Base-by-base conservation (phyloP, 92 coral and sea anemone species). In the Desmophyllum pertusum region DNA sequence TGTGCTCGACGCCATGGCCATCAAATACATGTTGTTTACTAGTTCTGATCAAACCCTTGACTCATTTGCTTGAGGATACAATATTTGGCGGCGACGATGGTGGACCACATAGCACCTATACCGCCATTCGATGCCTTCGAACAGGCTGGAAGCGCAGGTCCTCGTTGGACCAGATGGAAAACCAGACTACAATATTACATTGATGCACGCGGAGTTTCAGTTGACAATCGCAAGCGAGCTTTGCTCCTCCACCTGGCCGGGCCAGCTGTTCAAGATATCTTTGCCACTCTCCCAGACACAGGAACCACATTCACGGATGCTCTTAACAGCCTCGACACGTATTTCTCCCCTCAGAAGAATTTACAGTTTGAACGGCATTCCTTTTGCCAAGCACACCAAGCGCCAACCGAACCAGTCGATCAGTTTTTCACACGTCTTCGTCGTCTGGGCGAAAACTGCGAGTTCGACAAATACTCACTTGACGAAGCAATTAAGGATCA, bases 251-350 rank as follows among this genome's bases (percentile, higher is more conserved):
- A 87, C 66, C 84, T 81, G 62, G 85, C 80, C 10, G 86, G 91
- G 21, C 85, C 83, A 46, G 66, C 62, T 29, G 93, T 90, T 27
- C 80, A 82, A 67, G 88, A 86, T 19, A 90, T 78, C 71, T 86
- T 81, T 63, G 67, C 63, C 43, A 81, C 85, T 1, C 38, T 81
- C 1, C 17, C 48, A 1, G 85, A 84, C 66, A 84, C 88, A 18
- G 83, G 63, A 0, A 74, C 61, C 21, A 27, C 64, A 3, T 75
- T 31, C 35, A 13, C 36, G 23, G 75, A 70, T 5, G 75, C 75
- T 4, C 75, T 70, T 39, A n/a, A 0, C 11, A 14, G n/a, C 2
- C 75, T 70, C 31, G 19, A 42, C 23, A 36, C 75, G 52, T 14
- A 70, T 14, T 70, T 70, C 50, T 37, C 45, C 7, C 53, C 75